phyloP scores from a whole-genome alignment of 1,140 invertebrate species.

The Neotoxoptera formosana region DNA sequence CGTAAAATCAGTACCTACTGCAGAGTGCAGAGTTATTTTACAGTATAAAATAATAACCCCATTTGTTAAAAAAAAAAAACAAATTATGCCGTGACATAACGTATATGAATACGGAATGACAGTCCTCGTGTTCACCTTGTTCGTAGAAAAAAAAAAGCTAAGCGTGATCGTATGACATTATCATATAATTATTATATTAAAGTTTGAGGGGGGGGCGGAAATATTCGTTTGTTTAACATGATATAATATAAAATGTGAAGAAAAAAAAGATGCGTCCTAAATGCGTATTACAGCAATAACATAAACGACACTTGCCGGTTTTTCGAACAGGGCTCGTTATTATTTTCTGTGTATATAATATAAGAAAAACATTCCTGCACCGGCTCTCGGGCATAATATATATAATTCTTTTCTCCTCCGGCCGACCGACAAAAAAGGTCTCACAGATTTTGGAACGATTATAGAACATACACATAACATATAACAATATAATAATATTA shows the following conservation, averaged over 20 bases:
- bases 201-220: too few species aligned
- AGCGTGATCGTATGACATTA: neutral
- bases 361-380: slow-evolving; percentile 13
- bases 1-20: neutral
- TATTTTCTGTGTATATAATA: neutral
- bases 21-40: neutral
- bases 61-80: neutral
- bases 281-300: too few species aligned
- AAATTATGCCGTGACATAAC: too few species aligned
- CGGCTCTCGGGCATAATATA: neutral
- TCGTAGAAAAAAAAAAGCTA: neutral
- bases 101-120: neutral
- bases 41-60: neutral
- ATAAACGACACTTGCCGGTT: neutral
- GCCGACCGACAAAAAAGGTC: neutral
- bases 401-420: slow-evolving; percentile 8
- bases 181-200: neutral
- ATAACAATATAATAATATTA: too few species aligned
- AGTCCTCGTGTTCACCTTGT: neutral
- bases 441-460: neutral
- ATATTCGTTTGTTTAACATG: neutral
- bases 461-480: neutral
- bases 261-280: neutral
- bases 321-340: neutral
- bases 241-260: neutral